phyloP scores from a whole-genome alignment of 2,797 vertebrate species.

The Rhincodon typus region DNA sequence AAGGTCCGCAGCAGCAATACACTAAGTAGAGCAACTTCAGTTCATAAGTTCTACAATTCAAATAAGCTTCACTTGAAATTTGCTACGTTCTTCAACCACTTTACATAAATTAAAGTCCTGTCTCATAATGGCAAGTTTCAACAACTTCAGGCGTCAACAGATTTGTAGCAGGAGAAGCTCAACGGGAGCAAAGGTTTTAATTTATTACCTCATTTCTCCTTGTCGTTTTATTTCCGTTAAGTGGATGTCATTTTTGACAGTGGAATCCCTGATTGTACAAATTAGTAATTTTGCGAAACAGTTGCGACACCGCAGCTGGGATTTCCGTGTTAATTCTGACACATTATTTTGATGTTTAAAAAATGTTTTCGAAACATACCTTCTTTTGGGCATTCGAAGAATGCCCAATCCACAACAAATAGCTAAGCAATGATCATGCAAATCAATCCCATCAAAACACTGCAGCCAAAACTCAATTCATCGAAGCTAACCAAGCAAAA shows the following conservation, averaged over 20 bases:
- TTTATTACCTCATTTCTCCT: neutral
- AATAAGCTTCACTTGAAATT: neutral
- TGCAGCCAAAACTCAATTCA: neutral
- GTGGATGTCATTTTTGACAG: neutral
- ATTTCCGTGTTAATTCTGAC: neutral
- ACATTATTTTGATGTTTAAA: neutral
- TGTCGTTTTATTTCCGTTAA: neutral
- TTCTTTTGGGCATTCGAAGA: neutral
- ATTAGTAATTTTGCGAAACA: neutral
- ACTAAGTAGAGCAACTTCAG: neutral
- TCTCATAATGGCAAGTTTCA: neutral
- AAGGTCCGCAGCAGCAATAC: too few relatives aligned
- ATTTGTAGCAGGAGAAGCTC: neutral
- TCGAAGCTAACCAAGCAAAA: neutral
- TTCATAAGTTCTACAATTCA: neutral
- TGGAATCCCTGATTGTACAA: neutral
- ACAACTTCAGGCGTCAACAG: neutral
- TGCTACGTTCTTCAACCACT: neutral
- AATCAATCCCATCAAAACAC: neutral
- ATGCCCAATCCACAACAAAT: neutral
- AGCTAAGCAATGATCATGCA: neutral
- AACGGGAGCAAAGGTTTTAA: neutral
- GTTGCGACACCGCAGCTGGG: too few relatives aligned
- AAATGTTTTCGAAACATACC: neutral
- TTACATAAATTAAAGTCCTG: neutral